Conservation (phyloP, 2,113 vertebrate species). For the Cephalopterus ornatus region DNA sequence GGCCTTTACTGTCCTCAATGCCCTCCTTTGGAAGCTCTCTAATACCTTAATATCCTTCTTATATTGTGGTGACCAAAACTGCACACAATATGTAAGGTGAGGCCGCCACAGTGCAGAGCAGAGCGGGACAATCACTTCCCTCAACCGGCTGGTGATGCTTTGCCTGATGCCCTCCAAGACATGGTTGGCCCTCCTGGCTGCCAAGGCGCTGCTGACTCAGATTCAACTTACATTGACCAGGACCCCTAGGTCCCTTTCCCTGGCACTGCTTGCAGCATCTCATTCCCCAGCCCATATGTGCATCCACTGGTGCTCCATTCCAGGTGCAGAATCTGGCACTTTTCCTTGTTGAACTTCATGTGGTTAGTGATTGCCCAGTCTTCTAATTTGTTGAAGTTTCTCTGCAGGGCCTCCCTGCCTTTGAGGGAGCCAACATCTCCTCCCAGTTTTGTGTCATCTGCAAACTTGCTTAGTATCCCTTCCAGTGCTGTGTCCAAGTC, state of each 20-base stretch:
- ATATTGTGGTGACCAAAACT: background rate
- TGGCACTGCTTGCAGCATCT: background rate
- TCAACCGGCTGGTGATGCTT: background rate
- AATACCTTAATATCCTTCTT: background rate
- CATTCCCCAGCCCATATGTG: background rate
- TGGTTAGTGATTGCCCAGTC: background rate
- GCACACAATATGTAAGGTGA: background rate
- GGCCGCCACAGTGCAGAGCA: background rate
- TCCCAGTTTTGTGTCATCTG: no score
- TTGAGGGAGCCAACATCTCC: no score
- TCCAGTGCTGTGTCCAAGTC: no score
- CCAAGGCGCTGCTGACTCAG: background rate
- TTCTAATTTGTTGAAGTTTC: background rate
- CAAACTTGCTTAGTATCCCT: no score
- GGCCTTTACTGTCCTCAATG: background rate
- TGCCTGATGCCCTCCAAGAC: background rate
- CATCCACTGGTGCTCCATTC: background rate
- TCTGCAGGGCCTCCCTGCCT: background rate
- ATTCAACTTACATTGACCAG: background rate
- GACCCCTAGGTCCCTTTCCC: background rate
- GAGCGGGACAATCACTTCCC: background rate
- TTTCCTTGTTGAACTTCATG: background rate
- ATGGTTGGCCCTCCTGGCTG: background rate
- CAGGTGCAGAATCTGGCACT: background rate
- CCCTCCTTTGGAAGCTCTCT: background rate